phyloP scores from a whole-genome alignment of 64 coral and sea anemone genomes.

The Dendrophyllia cribrosa region DNA sequence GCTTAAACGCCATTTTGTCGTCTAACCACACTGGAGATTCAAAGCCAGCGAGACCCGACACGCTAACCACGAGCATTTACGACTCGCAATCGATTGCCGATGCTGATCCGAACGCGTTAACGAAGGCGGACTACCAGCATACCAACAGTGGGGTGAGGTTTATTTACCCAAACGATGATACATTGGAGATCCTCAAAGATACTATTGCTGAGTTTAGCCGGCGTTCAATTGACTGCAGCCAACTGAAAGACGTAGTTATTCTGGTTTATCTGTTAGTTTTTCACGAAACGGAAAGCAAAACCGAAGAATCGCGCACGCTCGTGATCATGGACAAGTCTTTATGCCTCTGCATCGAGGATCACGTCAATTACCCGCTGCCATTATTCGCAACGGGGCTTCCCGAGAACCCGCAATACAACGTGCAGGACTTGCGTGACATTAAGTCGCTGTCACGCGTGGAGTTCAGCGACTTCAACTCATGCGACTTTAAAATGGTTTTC shows the following conservation, averaged over 20 bases:
- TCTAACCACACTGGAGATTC: conserved; percentile 54
- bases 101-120: conserved; percentile 27
- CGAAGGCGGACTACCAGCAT: conserved; percentile 65
- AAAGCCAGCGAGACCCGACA: not conserved
- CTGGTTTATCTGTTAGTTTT: conserved; percentile 90
- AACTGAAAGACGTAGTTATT: conserved; percentile 78
- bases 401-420: conserved; percentile 76
- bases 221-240: conserved; percentile 65
- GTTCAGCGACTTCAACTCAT: conserved; percentile 94
- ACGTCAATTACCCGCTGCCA: conserved; percentile 92
- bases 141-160: conserved; percentile 77
- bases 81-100: conserved; percentile 57
- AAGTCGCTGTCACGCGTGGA: conserved; percentile 87
- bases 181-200: conserved; percentile 89
- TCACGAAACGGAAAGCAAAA: conserved; percentile 42
- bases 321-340: conserved; percentile 89
- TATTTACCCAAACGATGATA: conserved; percentile 94
- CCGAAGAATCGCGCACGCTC: conserved; percentile 84
- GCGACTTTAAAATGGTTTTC: conserved; percentile 95
- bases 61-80: conserved; percentile 78
- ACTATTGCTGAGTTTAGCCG: conserved; percentile 79
- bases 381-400: conserved; percentile 96
- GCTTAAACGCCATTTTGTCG: conserved; percentile 75
- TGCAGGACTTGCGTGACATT: conserved; percentile 84
- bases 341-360: conserved; percentile 93